Evolutionary conservation across 2,888 invertebrate species (phyloP).

Genomic region (Microctonus brassicae): DNA sequence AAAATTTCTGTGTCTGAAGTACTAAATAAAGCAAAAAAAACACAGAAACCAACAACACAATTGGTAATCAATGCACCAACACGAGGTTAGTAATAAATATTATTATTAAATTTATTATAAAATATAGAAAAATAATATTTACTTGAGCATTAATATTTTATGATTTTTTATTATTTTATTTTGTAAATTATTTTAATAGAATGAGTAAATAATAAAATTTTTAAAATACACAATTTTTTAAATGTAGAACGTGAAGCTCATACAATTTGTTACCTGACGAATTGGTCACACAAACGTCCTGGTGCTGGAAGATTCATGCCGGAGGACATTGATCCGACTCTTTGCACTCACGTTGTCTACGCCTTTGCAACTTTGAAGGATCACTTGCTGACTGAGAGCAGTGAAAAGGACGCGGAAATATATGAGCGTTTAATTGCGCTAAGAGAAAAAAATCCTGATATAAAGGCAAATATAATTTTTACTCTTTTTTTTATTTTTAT

Average conservation of each 20-base stretch:
- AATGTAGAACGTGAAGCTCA: slow-evolving; percentile 87
- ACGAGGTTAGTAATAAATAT: slow-evolving; percentile 52
- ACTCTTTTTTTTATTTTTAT: background rate
- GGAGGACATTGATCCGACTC: slow-evolving; percentile 87
- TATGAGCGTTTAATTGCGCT: slow-evolving; percentile 88
- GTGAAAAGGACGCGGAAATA: slow-evolving; percentile 86
- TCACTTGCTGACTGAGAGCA: slow-evolving; percentile 83
- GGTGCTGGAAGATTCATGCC: slow-evolving; percentile 90
- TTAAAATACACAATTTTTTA: slow-evolving; percentile 48
- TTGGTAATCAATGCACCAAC: slow-evolving; percentile 70
- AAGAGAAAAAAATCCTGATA: slow-evolving; percentile 88
- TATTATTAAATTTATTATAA: background rate
- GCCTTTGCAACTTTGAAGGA: slow-evolving; percentile 94
- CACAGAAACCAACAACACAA: slow-evolving; percentile 76
- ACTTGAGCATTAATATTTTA: too few relatives aligned
- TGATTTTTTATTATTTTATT: slow-evolving; percentile 11
- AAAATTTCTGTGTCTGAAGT: slow-evolving; percentile 84
- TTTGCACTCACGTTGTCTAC: slow-evolving; percentile 96
- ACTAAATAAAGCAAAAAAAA: slow-evolving; percentile 73
- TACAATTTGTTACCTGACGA: slow-evolving; percentile 95
- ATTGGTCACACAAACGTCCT: slow-evolving; percentile 94
- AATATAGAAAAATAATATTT: too few relatives aligned
- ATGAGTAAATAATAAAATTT: background rate
- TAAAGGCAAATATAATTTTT: slow-evolving; percentile 76
- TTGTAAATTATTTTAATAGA: background rate